These are phyloP conservation scores for Pteromalus puparum DNA, from an alignment of 1,140 invertebrate genomes.

Conservation along the genomic window DNA sequence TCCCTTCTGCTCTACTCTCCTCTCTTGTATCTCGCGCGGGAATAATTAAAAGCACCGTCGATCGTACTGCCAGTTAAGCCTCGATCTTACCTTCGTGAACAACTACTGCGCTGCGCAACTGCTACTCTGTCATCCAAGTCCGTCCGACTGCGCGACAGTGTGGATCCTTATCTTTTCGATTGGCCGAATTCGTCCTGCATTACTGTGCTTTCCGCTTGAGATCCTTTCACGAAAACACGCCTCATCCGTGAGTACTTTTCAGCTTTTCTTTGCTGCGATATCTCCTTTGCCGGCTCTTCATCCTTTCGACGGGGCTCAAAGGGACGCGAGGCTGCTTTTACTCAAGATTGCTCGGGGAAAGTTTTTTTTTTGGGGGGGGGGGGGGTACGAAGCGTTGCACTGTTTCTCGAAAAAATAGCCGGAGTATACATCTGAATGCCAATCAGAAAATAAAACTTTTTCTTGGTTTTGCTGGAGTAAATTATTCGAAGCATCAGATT, in stretches of 20 bases:
- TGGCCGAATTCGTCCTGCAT: not conserved
- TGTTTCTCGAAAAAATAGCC: too few relatives aligned
- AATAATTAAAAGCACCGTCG: conserved; percentile 52
- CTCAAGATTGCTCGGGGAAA: too few relatives aligned
- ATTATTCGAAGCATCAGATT: too few relatives aligned
- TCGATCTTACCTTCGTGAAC: conserved; percentile 50
- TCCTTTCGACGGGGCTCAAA: not conserved
- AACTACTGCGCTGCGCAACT: conserved; percentile 4
- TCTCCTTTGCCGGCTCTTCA: not conserved
- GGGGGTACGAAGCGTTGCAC: too few relatives aligned
- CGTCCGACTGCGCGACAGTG: not conserved
- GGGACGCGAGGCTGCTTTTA: not conserved
- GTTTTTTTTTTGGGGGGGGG: too few relatives aligned
- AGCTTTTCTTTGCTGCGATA: conserved; percentile 2
- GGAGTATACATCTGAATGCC: too few relatives aligned
- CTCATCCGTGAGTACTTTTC: conserved; percentile 16
- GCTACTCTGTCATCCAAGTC: not conserved
- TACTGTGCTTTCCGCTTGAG: not conserved
- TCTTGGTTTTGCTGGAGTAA: too few relatives aligned
- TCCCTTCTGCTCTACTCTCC: conserved; percentile 30
- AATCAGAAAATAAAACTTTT: too few relatives aligned
- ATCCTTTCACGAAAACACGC: not conserved
- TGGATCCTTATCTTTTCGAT: not conserved
- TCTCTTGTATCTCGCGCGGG: conserved; percentile 27
- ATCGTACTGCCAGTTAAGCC: conserved; percentile 51